Conservation (phyloP, 2,113 vertebrate species). For the Sinocyclocheilus anophthalmus region DNA sequence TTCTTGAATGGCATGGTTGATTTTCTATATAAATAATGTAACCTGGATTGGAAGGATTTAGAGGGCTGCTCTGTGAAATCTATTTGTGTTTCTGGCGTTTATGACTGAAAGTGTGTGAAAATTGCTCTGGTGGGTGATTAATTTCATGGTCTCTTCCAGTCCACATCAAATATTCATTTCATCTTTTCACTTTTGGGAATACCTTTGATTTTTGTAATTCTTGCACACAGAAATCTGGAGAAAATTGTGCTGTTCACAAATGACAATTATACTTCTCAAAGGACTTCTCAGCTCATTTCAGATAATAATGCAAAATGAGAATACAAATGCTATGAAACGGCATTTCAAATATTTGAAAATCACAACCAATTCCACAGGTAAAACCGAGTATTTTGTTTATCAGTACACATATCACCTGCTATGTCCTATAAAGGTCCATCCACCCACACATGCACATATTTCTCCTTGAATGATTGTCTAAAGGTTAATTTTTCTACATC, state of each 20-base stretch:
- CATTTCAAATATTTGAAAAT: not conserved
- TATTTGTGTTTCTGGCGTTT: not conserved
- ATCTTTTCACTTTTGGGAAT: conserved; percentile 21
- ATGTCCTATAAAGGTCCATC: not conserved
- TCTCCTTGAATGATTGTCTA: not conserved
- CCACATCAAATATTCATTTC: conserved; percentile 44
- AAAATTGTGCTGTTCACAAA: not conserved
- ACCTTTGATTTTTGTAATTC: conserved; percentile 49
- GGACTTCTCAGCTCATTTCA: not conserved
- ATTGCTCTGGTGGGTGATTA: conserved; percentile 37
- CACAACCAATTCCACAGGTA: not conserved
- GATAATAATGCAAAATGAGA: not conserved
- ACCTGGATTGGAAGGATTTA: not conserved
- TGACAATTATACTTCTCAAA: conserved; percentile 21
- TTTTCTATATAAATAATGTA: not conserved
- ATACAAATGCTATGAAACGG: not conserved
- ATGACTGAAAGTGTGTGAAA: conserved; percentile 30
- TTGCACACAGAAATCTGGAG: not conserved
- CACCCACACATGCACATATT: not conserved
- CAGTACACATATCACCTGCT: not conserved
- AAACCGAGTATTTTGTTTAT: not conserved
- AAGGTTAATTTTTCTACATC: not conserved
- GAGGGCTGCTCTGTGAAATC: not conserved
- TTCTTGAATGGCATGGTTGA: not conserved
- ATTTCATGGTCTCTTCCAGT: conserved; percentile 39